Evolutionary conservation across 2,113 vertebrate genomes (phyloP).

Genomic region (Urocitellus parryii): DNA sequence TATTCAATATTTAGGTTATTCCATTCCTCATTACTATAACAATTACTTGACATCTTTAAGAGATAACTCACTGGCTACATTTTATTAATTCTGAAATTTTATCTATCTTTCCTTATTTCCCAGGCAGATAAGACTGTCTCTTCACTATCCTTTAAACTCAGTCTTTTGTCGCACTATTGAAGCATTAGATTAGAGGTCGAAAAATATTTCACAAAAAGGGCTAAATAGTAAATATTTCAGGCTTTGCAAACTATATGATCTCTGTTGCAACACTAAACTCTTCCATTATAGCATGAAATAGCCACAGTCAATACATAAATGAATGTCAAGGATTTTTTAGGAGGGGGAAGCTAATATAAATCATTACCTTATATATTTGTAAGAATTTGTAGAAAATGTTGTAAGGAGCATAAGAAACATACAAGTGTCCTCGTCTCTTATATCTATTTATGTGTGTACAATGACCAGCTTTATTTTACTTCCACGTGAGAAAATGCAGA

Average conservation of each 20-base stretch:
- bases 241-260: background rate
- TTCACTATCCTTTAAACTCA: background rate
- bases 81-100: slow-evolving; percentile 37
- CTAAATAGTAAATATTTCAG: slow-evolving; percentile 11
- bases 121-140: background rate
- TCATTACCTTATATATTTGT: background rate
- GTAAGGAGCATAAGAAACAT: background rate
- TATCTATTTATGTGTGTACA: background rate
- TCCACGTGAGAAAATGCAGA: slow-evolving; percentile 12
- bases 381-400: slow-evolving; percentile 21
- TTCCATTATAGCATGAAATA: background rate
- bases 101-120: background rate
- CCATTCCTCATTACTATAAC: background rate
- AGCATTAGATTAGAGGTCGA: background rate
- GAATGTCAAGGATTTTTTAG: no score
- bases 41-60: slow-evolving; percentile 38
- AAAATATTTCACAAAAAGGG: slow-evolving; percentile 21
- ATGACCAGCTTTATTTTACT: background rate
- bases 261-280: background rate
- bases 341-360: background rate
- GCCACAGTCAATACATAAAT: background rate
- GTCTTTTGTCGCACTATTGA: background rate
- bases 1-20: slow-evolving; percentile 9
- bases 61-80: slow-evolving; percentile 4
- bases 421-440: background rate